Evolutionary conservation across 37 sponge, comb jelly and placozoan genomes (phyloP).

Genomic region (Oscarella lobularis): DNA sequence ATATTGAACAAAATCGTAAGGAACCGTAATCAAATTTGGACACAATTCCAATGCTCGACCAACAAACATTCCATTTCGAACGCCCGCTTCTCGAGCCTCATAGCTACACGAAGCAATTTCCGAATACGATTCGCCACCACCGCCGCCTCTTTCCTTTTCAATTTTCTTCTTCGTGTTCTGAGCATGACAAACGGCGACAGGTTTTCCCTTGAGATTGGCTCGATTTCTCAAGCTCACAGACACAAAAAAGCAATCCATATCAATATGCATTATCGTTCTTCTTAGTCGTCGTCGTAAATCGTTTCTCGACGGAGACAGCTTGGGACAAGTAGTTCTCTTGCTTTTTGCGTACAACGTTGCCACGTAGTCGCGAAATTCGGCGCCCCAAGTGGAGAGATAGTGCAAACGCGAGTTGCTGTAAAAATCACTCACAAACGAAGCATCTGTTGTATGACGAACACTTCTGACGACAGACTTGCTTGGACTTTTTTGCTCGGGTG

Average conservation of each 20-base stretch:
- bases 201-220: constrained; percentile 56
- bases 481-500: background rate
- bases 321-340: constrained; percentile 10
- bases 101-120: constrained; percentile 88
- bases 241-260: constrained; percentile 91
- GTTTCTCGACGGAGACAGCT: constrained; percentile 8
- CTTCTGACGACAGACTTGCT: too few relatives aligned
- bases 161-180: background rate
- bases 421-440: constrained; percentile 54
- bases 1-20: constrained; percentile 80
- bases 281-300: background rate
- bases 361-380: constrained; percentile 58
- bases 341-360: constrained; percentile 11
- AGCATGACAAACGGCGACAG: constrained; percentile 81
- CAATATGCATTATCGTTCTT: constrained; percentile 62
- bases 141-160: background rate
- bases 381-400: constrained; percentile 74
- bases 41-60: constrained; percentile 68
- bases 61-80: constrained; percentile 79
- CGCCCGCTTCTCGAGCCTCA: constrained; percentile 58
- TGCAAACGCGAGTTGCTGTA: constrained; percentile 81
- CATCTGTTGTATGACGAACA: background rate
- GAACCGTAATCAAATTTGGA: constrained; percentile 56
- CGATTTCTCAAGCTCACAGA: constrained; percentile 40
- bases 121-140: constrained; percentile 9